Evolutionary conservation across 1,140 invertebrate genomes (phyloP).

Genomic region (Lysiphlebus fabarum): DNA sequence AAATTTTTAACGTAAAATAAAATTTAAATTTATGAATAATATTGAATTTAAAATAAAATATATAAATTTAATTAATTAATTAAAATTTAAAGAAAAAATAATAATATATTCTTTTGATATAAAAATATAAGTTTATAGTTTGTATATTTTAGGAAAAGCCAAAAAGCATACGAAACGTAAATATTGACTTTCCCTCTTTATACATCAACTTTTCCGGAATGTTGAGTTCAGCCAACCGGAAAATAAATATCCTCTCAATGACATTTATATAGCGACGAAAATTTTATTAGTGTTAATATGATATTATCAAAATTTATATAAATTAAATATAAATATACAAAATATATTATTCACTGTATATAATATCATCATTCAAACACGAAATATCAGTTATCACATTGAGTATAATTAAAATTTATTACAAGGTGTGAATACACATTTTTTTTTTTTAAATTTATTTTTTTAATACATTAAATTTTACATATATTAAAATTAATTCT

Average conservation of each 20-base stretch:
- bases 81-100: too few relatives aligned
- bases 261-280: constrained; percentile 27
- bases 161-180: constrained; percentile 23
- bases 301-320: constrained; percentile 19
- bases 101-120: too few relatives aligned
- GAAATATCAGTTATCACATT: constrained; percentile 34
- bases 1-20: too few relatives aligned
- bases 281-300: constrained; percentile 38
- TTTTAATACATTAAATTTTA: not conserved
- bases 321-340: too few relatives aligned
- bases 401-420: constrained; percentile 39
- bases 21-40: too few relatives aligned
- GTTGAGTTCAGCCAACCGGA: too few relatives aligned
- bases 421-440: constrained; percentile 22
- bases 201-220: too few relatives aligned
- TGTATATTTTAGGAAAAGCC: too few relatives aligned
- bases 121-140: too few relatives aligned
- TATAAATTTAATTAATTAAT: too few relatives aligned
- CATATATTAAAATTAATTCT: not conserved
- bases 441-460: constrained; percentile 10
- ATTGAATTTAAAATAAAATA: too few relatives aligned
- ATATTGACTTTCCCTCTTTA: constrained; percentile 33
- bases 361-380: not conserved
- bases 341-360: not conserved
- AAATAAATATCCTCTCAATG: constrained; percentile 25